These are phyloP conservation scores for Crossocerus cetratus DNA, from an alignment of 2,888 invertebrate genomes.

Conservation along the genomic window DNA sequence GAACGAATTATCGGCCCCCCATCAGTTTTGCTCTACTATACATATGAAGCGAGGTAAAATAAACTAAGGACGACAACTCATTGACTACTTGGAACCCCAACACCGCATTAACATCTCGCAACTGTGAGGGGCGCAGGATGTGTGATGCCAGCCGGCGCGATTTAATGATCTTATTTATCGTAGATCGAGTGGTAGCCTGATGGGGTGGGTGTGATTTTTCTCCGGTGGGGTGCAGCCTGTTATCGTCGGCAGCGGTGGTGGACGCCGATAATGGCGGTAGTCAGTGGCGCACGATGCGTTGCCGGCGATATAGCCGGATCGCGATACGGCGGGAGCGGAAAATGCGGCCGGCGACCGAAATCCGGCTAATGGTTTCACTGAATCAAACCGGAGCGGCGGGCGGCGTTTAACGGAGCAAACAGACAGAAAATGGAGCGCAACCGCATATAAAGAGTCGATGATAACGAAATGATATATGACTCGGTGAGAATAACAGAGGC, in stretches of 20 bases:
- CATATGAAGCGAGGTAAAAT: too few species aligned
- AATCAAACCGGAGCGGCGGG: slow-evolving; percentile 65
- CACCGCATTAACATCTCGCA: too few species aligned
- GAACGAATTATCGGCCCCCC: background rate
- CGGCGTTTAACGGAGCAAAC: slow-evolving; percentile 75
- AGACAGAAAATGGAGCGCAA: slow-evolving; percentile 77
- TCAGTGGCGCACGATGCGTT: slow-evolving; percentile 59
- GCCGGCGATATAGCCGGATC: slow-evolving; percentile 46
- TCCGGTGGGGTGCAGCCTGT: slow-evolving; percentile 27
- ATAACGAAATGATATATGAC: slow-evolving; percentile 77
- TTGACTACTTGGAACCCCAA: too few species aligned
- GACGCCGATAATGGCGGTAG: slow-evolving; percentile 58
- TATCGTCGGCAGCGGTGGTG: slow-evolving; percentile 54
- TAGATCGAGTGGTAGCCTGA: slow-evolving; percentile 28
- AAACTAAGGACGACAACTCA: too few species aligned
- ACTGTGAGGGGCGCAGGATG: too few species aligned
- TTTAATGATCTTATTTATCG: slow-evolving; percentile 51
- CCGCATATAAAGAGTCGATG: slow-evolving; percentile 78
- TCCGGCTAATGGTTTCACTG: slow-evolving; percentile 74
- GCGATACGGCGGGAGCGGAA: slow-evolving; percentile 56
- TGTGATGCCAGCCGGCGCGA: background rate
- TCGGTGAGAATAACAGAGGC: slow-evolving; percentile 72
- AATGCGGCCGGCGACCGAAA: slow-evolving; percentile 67
- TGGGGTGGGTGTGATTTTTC: slow-evolving; percentile 40
- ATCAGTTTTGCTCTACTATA: too few species aligned